phyloP scores from a whole-genome alignment of 2,888 invertebrate species.

The Iselma pallidipennis region DNA sequence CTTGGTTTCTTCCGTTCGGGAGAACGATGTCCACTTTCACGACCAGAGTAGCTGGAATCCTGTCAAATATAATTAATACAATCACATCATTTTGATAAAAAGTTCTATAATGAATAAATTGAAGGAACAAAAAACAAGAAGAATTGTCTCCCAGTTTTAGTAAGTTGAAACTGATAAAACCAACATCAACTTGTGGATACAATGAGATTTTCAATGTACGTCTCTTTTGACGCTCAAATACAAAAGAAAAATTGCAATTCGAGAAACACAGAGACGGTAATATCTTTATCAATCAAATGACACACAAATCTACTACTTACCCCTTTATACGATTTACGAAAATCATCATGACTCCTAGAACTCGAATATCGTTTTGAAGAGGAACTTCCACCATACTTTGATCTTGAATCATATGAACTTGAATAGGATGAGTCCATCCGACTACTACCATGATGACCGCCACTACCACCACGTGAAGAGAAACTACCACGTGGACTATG shows the following conservation, averaged over 20 bases:
- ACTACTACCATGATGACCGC: slow-evolving; percentile 28
- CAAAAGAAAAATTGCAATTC: slow-evolving; percentile 21
- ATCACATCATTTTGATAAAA: not conserved
- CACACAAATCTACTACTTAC: slow-evolving; percentile 40
- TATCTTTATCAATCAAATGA: not conserved
- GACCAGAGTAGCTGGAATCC: slow-evolving; percentile 54
- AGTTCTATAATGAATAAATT: too few species aligned
- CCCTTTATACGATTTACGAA: slow-evolving; percentile 47
- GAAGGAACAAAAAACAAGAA: not conserved
- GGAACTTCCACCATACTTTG: slow-evolving; percentile 44
- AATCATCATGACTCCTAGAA: slow-evolving; percentile 46
- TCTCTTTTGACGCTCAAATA: slow-evolving; percentile 35
- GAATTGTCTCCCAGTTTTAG: slow-evolving; percentile 28
- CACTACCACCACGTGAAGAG: slow-evolving; percentile 40
- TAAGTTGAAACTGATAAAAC: slow-evolving; percentile 23
- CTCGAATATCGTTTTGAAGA: slow-evolving; percentile 45
- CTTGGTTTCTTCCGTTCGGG: slow-evolving; percentile 68
- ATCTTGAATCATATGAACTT: slow-evolving; percentile 45
- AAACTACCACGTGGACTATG: slow-evolving; percentile 41
- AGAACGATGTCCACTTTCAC: slow-evolving; percentile 64
- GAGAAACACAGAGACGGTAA: slow-evolving; percentile 35
- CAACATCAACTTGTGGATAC: slow-evolving; percentile 25
- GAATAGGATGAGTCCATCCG: slow-evolving; percentile 34
- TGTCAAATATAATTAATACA: slow-evolving; percentile 28
- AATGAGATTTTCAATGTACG: slow-evolving; percentile 27